Evolutionary conservation across 2,797 vertebrate genomes (phyloP).

Genomic region (Sciurus vulgaris): DNA sequence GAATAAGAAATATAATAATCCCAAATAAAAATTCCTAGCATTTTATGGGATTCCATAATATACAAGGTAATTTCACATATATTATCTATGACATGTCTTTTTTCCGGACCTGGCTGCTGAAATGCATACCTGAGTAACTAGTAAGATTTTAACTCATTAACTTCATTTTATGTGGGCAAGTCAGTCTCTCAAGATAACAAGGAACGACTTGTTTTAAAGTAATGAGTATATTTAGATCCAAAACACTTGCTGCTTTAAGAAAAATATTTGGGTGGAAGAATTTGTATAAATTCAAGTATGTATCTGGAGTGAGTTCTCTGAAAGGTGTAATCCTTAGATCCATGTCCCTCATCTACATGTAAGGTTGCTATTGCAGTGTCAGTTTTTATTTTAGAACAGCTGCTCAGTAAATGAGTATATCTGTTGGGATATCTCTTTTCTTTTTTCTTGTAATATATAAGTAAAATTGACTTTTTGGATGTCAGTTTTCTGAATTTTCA

Average conservation of each 20-base stretch:
- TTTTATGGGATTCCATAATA: constrained; percentile 60
- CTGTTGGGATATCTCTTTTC: background rate
- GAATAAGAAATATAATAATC: constrained; percentile 28
- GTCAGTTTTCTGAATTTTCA: constrained; percentile 28
- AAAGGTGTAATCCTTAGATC: background rate
- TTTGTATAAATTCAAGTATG: background rate
- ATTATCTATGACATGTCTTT: constrained; percentile 35
- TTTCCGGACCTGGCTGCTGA: background rate
- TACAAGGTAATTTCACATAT: constrained; percentile 8
- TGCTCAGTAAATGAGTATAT: background rate
- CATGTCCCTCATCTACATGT: background rate
- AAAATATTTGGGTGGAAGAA: background rate
- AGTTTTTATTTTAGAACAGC: constrained; percentile 1
- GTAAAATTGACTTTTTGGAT: constrained; percentile 26
- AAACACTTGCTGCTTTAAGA: background rate
- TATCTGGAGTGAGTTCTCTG: background rate
- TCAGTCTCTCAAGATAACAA: background rate
- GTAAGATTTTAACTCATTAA: constrained; percentile 18
- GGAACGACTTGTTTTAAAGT: constrained; percentile 41
- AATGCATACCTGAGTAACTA: constrained; percentile 24
- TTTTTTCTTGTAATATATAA: background rate
- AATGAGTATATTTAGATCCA: constrained; percentile 6
- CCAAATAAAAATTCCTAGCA: constrained; percentile 67
- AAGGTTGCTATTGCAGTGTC: background rate
- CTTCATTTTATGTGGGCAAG: constrained; percentile 51